phyloP scores from a whole-genome alignment of 2,113 vertebrate species.

The Ictalurus furcatus region DNA sequence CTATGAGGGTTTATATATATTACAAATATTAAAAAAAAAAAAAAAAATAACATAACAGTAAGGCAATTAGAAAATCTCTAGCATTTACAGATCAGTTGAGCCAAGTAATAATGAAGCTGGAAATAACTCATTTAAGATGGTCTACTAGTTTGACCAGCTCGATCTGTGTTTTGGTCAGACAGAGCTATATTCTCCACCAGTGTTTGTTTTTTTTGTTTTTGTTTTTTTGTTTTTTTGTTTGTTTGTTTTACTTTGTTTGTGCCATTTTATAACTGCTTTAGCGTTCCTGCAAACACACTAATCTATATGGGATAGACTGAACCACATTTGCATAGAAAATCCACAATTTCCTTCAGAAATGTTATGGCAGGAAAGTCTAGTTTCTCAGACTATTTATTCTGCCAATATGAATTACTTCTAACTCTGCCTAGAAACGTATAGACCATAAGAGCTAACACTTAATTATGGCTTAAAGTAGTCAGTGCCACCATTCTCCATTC shows the following conservation, averaged over 20 bases:
- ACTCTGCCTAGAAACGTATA: not conserved
- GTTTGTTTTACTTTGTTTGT: not conserved
- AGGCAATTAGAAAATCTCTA: not conserved
- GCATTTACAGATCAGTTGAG: not conserved
- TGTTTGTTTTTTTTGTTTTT: not conserved
- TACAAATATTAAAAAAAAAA: not conserved
- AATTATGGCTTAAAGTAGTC: not conserved
- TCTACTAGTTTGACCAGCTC: not conserved
- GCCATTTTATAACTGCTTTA: not conserved
- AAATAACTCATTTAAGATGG: not conserved
- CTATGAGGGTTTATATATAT: no score
- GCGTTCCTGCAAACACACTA: not conserved
- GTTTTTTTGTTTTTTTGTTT: not conserved
- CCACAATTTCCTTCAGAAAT: not conserved
- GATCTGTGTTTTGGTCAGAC: not conserved
- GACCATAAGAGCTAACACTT: not conserved
- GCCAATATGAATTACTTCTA: not conserved
- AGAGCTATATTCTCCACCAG: not conserved
- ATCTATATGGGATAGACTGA: not conserved
- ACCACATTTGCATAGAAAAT: not conserved
- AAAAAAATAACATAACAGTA: not conserved
- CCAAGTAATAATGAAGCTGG: not conserved
- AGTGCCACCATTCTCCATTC: not conserved
- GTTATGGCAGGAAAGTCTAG: not conserved
- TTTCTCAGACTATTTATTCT: not conserved